Evolutionary conservation across 2,113 vertebrate species (phyloP).

Genomic region (Potamarius usumacintae): DNA sequence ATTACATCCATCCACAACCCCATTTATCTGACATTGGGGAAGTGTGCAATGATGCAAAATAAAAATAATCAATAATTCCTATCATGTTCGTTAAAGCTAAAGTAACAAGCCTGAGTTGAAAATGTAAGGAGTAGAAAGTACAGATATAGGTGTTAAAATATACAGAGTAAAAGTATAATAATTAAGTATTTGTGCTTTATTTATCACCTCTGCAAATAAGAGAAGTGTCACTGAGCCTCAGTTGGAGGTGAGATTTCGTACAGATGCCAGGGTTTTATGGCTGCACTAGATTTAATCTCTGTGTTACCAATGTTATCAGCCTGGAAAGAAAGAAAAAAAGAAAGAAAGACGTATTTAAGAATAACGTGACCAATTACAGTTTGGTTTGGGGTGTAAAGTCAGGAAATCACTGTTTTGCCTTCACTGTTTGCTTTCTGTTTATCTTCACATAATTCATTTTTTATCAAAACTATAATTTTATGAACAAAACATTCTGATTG

Average conservation of each 20-base stretch:
- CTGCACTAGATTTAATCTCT: background rate
- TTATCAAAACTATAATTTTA: background rate
- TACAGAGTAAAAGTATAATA: too few species aligned
- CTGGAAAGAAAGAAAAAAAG: background rate
- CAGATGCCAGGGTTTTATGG: background rate
- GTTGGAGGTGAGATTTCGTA: background rate
- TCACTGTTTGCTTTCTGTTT: constrained; percentile 4
- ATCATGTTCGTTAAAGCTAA: too few species aligned
- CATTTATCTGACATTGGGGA: too few species aligned
- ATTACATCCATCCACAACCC: too few species aligned
- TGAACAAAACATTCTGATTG: background rate
- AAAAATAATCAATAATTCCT: too few species aligned
- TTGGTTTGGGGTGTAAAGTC: background rate
- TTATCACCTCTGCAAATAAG: background rate
- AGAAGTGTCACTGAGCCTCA: background rate
- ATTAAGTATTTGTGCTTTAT: too few species aligned
- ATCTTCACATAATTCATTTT: background rate
- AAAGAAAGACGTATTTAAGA: background rate
- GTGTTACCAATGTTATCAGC: background rate
- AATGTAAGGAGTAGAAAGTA: too few species aligned
- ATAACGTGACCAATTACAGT: background rate
- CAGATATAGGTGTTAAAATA: too few species aligned
- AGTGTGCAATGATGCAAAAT: too few species aligned
- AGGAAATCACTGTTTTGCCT: background rate
- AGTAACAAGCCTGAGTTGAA: too few species aligned